Percentiles rank a stretch among this genome's conserved stretches.
Conservation (phyloP, 35 echinoderm and acorn worm genomes). For the Stichopus chloronotus region DNA sequence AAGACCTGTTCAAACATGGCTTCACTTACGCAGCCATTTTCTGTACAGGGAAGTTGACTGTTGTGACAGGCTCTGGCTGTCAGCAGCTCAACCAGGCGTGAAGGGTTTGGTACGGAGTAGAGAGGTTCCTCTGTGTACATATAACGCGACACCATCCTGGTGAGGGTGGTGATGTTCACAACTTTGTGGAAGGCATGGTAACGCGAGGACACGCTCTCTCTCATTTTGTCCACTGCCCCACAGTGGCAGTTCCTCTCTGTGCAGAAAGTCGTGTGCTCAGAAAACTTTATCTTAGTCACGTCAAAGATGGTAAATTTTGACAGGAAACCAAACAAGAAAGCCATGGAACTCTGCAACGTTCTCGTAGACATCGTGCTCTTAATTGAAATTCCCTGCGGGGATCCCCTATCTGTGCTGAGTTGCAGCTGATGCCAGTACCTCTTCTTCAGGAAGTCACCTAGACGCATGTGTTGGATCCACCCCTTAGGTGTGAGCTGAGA, state of each 20-base stretch:
- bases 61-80: slow-evolving; percentile 45
- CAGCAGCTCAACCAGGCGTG: slow-evolving; percentile 36
- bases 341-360: slow-evolving; percentile 41
- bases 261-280: slow-evolving; percentile 25
- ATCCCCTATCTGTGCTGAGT: neutral
- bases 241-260: slow-evolving; percentile 20
- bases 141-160: neutral
- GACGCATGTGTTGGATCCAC: slow-evolving; percentile 45
- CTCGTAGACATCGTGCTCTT: slow-evolving; percentile 30
- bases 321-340: slow-evolving; percentile 52
- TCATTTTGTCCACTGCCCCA: slow-evolving; percentile 10
- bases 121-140: slow-evolving; percentile 38
- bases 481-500: slow-evolving; percentile 51
- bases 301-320: slow-evolving; percentile 20
- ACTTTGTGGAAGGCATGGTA: neutral
- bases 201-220: neutral
- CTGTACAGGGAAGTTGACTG: slow-evolving; percentile 1
- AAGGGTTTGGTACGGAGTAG: slow-evolving; percentile 27
- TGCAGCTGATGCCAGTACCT: slow-evolving; percentile 14
- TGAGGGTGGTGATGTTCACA: neutral
- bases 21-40: slow-evolving; percentile 31
- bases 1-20: slow-evolving; percentile 9
- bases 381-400: neutral
- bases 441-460: slow-evolving; percentile 29
- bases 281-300: neutral